Conservation (phyloP, 2,888 invertebrate species). For the Cryptus viduatorius region DNA sequence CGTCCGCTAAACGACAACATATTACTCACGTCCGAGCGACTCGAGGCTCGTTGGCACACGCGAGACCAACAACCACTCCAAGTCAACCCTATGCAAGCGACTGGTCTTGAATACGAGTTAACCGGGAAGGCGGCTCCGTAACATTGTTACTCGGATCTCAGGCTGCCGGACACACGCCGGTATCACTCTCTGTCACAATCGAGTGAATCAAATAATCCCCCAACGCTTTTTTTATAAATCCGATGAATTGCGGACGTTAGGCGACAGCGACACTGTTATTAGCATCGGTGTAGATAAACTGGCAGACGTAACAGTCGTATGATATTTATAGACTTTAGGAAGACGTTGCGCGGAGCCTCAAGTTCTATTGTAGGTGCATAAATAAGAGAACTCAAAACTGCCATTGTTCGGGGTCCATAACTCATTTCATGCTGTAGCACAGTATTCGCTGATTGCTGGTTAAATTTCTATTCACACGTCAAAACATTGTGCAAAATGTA, state of each 20-base stretch:
- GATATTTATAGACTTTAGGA: too few relatives aligned
- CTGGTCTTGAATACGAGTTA: constrained; percentile 70
- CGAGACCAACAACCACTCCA: constrained; percentile 26
- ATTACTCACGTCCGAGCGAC: constrained; percentile 44
- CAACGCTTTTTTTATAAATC: neutral
- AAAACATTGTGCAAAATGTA: too few relatives aligned
- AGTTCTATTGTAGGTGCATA: too few relatives aligned
- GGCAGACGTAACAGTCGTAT: too few relatives aligned
- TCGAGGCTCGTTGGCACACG: constrained; percentile 20
- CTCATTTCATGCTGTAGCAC: too few relatives aligned
- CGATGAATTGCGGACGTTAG: neutral
- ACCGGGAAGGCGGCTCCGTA: constrained; percentile 37
- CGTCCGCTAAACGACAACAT: constrained; percentile 37
- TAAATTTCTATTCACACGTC: too few relatives aligned
- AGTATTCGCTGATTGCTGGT: too few relatives aligned
- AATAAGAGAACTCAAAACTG: too few relatives aligned
- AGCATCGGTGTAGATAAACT: neutral
- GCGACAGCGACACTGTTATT: neutral
- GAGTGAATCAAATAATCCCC: constrained; percentile 1
- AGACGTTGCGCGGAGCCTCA: too few relatives aligned
- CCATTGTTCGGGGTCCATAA: too few relatives aligned
- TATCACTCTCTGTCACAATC: constrained; percentile 30
- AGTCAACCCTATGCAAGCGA: constrained; percentile 21
- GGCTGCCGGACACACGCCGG: constrained; percentile 8
- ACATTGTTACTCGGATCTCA: constrained; percentile 50